Percentiles rank a stretch among this genome's conserved stretches.
phyloP scores from a whole-genome alignment of 2,888 invertebrate genomes.

The Callosobruchus maculatus region DNA sequence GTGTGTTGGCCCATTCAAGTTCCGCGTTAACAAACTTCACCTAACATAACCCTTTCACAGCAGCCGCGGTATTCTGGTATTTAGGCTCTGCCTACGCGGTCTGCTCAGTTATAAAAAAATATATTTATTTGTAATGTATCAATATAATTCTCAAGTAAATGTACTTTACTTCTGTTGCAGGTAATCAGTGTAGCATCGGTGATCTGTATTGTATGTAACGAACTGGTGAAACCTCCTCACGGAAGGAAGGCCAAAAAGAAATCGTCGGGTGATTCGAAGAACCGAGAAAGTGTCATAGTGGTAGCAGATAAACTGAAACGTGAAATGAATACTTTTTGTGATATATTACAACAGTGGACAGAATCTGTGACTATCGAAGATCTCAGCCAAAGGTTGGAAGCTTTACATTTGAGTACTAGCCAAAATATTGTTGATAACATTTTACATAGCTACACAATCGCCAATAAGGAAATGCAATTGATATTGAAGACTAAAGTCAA shows the following conservation, averaged over 20 bases:
- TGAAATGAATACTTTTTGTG: constrained; percentile 47
- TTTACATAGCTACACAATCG: constrained; percentile 51
- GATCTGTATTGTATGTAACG: constrained; percentile 56
- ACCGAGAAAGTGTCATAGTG: constrained; percentile 45
- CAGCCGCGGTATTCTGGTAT: too few species aligned
- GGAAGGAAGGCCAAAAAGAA: constrained; percentile 60
- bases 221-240: constrained; percentile 52
- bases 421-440: constrained; percentile 51
- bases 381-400: constrained; percentile 47
- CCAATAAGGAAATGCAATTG: constrained; percentile 53
- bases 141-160: too few species aligned
- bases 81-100: too few species aligned
- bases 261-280: constrained; percentile 44
- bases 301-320: constrained; percentile 33
- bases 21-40: too few species aligned
- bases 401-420: constrained; percentile 47
- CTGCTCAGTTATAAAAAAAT: too few species aligned
- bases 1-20: too few species aligned
- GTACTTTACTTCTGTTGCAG: constrained; percentile 50
- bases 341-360: constrained; percentile 50
- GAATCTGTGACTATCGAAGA: constrained; percentile 41
- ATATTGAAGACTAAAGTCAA: constrained; percentile 57
- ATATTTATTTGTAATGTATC: too few species aligned
- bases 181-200: constrained; percentile 57
- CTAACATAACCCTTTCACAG: too few species aligned